Conservation (phyloP, 1,140 invertebrate species). For the Drosophila sucinea region DNA sequence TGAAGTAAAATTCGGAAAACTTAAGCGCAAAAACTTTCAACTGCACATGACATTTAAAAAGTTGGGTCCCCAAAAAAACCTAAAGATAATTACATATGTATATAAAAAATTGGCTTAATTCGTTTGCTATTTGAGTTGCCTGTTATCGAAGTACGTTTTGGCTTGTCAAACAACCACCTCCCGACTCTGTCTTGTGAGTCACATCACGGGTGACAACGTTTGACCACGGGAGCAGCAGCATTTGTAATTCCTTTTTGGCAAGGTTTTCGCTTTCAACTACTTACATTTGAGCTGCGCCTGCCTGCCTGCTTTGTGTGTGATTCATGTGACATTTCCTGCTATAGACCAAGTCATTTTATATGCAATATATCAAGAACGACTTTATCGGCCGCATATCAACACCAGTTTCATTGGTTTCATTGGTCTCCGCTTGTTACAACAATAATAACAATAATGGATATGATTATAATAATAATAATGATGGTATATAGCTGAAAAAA, state of each 20-base stretch:
- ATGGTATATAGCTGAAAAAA: constrained; percentile 19
- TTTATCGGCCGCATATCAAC: constrained; percentile 54
- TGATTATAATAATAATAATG: constrained; percentile 32
- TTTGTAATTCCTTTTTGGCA: constrained; percentile 39
- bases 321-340: constrained; percentile 63
- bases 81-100: no score
- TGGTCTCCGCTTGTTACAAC: constrained; percentile 21
- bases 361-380: constrained; percentile 49
- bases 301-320: constrained; percentile 40
- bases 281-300: neutral
- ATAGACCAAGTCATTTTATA: constrained; percentile 41
- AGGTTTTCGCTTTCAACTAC: constrained; percentile 68
- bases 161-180: neutral
- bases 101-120: no score
- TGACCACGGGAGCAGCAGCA: constrained; percentile 22
- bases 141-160: no score
- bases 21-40: no score
- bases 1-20: no score
- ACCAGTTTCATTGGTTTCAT: neutral
- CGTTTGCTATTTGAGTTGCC: no score
- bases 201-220: constrained; percentile 22
- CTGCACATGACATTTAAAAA: no score
- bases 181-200: constrained; percentile 38
- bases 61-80: no score
- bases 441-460: constrained; percentile 76